Conservation (phyloP, 2,113 vertebrate genomes). For the Cephalopterus ornatus region DNA sequence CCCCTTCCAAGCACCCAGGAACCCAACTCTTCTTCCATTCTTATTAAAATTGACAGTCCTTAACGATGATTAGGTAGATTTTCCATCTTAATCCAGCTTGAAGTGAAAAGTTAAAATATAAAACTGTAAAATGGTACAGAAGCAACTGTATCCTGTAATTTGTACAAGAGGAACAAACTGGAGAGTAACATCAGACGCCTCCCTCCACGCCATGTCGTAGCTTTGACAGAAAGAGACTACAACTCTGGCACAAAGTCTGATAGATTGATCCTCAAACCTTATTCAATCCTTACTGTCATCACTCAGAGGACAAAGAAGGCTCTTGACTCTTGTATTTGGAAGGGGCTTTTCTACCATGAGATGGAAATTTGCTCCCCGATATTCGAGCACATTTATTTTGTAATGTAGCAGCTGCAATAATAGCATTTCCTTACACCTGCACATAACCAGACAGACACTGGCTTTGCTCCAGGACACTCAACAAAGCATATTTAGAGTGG, state of each 20-base stretch:
- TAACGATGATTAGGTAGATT: rapidly evolving
- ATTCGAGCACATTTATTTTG: background rate
- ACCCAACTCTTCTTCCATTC: background rate
- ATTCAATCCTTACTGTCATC: background rate
- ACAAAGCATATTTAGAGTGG: background rate
- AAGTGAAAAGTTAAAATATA: background rate
- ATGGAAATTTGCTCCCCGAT: background rate
- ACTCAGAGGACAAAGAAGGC: background rate
- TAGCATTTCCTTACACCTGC: background rate
- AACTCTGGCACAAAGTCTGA: background rate
- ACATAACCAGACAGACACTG: background rate
- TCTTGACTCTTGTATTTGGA: background rate
- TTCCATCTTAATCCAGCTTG: background rate
- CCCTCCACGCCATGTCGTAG: background rate
- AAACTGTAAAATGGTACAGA: background rate
- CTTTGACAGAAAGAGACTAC: background rate
- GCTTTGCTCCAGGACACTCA: background rate
- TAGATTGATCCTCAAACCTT: background rate
- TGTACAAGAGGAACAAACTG: background rate
- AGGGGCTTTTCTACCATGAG: background rate
- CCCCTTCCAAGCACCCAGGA: background rate
- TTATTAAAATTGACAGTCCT: background rate
- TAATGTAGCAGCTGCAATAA: background rate
- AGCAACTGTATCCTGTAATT: background rate
- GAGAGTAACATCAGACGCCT: background rate